Evolutionary conservation across 2,113 vertebrate species (phyloP), one percentile per base, ranked within the genome.

Genomic region (Corythaeola cristata): DNA sequence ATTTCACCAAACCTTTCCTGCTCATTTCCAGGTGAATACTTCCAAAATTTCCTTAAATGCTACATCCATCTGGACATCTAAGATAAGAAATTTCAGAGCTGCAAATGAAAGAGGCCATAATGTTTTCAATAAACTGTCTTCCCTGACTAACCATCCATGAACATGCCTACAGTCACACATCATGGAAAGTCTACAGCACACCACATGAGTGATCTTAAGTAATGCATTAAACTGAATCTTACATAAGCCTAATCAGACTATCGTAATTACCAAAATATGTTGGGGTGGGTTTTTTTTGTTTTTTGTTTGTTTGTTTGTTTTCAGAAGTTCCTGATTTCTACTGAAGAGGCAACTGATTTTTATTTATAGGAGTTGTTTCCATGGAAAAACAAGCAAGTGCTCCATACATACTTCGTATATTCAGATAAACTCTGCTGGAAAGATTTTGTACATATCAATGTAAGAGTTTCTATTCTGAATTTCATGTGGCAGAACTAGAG

Each of bases 331-430:
- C 30, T 15, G 11, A 63, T 19, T 89, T 64, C 37, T 81, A 35
- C 1, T 47, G 39, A 86, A 73, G 23, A 52, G 11, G 8, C 4
- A 76, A 52, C 6, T 50, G 8, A 12, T 17, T 68, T 75, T 52
- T 69, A 86, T 49, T 41, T 49, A 47, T 5, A 77, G 8, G 2
- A 50, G 39, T 7, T 60, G 12, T 74, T 87, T 81, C 68, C 45
- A 47, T 2, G 58, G 17, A 27, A 9, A 82, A 90, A 79, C 27
- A 71, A 76, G 11, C 28, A 88, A 66, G 6, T 19, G 7, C 2
- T 20, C 20, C 77, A 68, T 39, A 72, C 0, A 0, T 32, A 45
- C 10, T 3, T 53, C 1, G 1, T 15, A 17, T 23, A 60, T 3
- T 23, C 24, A 69, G 49, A 81, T 37, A 44, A 5, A 19, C 20